Conservation (phyloP, 1,140 invertebrate species). For the Drosophila nigromelanica region DNA sequence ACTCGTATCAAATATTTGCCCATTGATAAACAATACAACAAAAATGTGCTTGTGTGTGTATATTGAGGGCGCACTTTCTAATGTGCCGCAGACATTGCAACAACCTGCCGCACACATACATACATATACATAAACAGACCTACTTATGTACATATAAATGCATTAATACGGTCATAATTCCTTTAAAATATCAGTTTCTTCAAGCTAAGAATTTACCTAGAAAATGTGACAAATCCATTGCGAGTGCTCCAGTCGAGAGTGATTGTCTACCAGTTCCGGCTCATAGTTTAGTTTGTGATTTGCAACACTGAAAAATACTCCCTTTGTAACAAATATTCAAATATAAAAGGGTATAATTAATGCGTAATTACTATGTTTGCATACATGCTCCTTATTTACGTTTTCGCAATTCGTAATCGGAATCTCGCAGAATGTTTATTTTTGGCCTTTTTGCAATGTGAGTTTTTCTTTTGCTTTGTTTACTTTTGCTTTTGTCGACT, state of each 20-base stretch:
- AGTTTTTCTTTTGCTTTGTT: slow-evolving; percentile 41
- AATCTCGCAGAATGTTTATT: slow-evolving; percentile 67
- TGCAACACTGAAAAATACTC: too few species aligned
- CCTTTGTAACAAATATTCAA: too few species aligned
- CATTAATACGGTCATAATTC: neutral
- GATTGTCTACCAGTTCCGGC: too few species aligned
- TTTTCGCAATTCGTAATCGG: slow-evolving; percentile 72
- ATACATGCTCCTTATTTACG: slow-evolving; percentile 30
- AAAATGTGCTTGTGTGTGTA: slow-evolving; percentile 6
- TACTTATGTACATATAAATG: neutral
- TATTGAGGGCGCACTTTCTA: slow-evolving; percentile 37
- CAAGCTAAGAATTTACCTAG: neutral
- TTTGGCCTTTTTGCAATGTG: slow-evolving; percentile 52
- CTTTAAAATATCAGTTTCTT: neutral
- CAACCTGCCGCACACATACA: slow-evolving; percentile 3
- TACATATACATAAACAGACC: neutral
- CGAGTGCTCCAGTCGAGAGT: too few species aligned
- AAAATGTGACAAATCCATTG: too few species aligned
- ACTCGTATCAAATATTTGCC: slow-evolving; percentile 53
- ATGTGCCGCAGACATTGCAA: slow-evolving; percentile 12
- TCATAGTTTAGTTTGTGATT: too few species aligned
- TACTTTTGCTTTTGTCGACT: slow-evolving; percentile 63
- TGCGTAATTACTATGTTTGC: too few species aligned
- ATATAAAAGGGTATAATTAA: too few species aligned
- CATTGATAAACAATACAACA: slow-evolving; percentile 50